Conservation (phyloP, 1,140 invertebrate genomes). For the Anastrepha ludens region DNA sequence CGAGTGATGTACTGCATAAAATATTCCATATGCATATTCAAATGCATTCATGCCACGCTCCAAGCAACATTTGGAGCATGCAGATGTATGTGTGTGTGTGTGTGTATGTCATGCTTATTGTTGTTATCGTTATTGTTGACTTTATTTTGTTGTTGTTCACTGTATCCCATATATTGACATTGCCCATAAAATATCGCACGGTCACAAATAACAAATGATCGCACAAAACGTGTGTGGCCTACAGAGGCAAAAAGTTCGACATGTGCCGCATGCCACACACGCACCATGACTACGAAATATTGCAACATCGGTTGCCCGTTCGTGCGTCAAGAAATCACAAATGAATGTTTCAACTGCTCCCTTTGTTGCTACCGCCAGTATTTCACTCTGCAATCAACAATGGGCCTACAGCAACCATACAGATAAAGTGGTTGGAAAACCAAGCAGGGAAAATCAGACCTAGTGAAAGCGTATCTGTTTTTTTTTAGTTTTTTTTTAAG, state of each 20-base stretch:
- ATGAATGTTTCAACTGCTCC: background rate
- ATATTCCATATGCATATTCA: slow-evolving; percentile 11
- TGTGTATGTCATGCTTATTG: background rate
- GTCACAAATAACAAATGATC: background rate
- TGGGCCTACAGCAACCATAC: background rate
- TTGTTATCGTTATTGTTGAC: background rate
- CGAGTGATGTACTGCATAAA: background rate
- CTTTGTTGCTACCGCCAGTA: background rate
- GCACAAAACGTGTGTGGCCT: background rate
- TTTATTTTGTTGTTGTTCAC: background rate
- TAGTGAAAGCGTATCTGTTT: no score
- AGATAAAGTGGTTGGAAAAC: no score
- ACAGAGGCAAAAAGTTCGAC: no score
- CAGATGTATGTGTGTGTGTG: background rate
- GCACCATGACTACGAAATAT: background rate
- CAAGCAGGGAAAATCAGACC: no score
- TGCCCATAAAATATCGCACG: background rate
- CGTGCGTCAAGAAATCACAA: background rate
- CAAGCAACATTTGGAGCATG: background rate
- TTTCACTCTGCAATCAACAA: background rate
- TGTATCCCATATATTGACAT: background rate
- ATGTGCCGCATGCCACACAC: background rate
- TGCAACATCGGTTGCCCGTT: background rate
- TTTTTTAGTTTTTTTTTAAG: no score
- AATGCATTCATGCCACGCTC: background rate